A percentile compares a stretch with the other conserved stretches of the same genome.
Evolutionary conservation across 2,113 vertebrate species (phyloP).

Genomic region (Hippocampus comes): DNA sequence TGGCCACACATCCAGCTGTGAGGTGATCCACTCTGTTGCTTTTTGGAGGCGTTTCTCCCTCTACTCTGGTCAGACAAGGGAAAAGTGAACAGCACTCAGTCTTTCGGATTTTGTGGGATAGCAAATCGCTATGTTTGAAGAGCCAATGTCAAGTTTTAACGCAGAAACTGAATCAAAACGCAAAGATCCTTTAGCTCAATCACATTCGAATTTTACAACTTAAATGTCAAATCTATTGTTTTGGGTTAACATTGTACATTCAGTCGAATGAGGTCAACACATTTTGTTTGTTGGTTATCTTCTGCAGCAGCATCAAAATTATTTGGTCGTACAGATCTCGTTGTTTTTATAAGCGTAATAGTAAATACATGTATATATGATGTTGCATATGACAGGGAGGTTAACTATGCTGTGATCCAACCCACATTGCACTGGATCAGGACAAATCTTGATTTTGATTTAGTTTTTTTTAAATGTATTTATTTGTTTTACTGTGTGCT

Average conservation of each 20-base stretch:
- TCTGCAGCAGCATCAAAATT: not conserved
- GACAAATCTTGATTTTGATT: not conserved
- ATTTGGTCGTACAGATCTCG: not conserved
- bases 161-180: conserved; percentile 13
- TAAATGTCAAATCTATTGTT: not conserved
- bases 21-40: conserved; percentile 34
- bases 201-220: conserved; percentile 5
- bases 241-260: not conserved
- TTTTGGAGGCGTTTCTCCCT: conserved; percentile 25
- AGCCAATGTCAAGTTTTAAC: conserved; percentile 18
- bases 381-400: conserved; percentile 22
- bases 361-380: too few species aligned
- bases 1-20: conserved; percentile 51
- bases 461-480: not conserved
- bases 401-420: conserved; percentile 58
- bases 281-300: not conserved
- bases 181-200: conserved; percentile 21
- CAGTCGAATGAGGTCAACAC: not conserved
- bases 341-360: too few species aligned
- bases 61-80: conserved; percentile 35
- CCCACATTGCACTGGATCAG: conserved; percentile 2
- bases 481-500: not conserved
- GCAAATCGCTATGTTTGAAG: conserved; percentile 15
- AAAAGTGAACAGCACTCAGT: conserved; percentile 34
- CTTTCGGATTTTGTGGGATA: conserved; percentile 23